These are phyloP conservation scores for Diorhabda sublineata DNA, from an alignment of 1,140 invertebrate genomes.

Conservation along the genomic window DNA sequence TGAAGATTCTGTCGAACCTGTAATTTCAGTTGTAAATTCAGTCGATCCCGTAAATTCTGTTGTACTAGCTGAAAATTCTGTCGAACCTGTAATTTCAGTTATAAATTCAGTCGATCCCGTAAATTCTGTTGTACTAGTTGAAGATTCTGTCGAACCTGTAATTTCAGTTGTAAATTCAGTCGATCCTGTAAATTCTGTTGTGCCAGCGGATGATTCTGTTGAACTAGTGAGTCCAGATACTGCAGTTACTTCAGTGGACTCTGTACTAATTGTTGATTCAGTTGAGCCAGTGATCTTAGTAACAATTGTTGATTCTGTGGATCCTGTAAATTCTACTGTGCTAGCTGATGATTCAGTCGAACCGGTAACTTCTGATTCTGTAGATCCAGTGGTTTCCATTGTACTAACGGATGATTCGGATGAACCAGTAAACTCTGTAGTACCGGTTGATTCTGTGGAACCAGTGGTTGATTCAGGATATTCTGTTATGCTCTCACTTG, in stretches of 20 bases:
- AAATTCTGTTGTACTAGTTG: background rate
- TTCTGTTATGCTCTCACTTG: background rate
- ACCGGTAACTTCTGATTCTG: slow-evolving; percentile 27
- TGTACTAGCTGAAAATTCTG: slow-evolving; percentile 5
- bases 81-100: slow-evolving; percentile 16
- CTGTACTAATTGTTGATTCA: slow-evolving; percentile 21
- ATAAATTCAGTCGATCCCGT: slow-evolving; percentile 11
- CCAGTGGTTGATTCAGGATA: background rate
- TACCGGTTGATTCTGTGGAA: background rate
- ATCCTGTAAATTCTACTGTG: slow-evolving; percentile 11
- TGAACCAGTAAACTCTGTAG: slow-evolving; percentile 29
- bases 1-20: slow-evolving; percentile 16
- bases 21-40: slow-evolving; percentile 14
- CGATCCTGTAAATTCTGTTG: slow-evolving; percentile 22
- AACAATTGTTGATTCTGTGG: slow-evolving; percentile 7
- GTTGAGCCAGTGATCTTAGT: slow-evolving; percentile 18
- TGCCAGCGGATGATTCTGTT: slow-evolving; percentile 18
- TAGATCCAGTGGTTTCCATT: slow-evolving; percentile 16
- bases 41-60: slow-evolving; percentile 14
- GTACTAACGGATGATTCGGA: slow-evolving; percentile 10
- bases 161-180: slow-evolving; percentile 23
- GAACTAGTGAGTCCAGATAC: slow-evolving; percentile 12
- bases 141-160: slow-evolving; percentile 24
- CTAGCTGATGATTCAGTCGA: slow-evolving; percentile 17
- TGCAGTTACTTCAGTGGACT: slow-evolving; percentile 1